These are phyloP conservation scores for Lithophane leautieri DNA, from an alignment of 2,888 invertebrate genomes.

Conservation along the genomic window DNA sequence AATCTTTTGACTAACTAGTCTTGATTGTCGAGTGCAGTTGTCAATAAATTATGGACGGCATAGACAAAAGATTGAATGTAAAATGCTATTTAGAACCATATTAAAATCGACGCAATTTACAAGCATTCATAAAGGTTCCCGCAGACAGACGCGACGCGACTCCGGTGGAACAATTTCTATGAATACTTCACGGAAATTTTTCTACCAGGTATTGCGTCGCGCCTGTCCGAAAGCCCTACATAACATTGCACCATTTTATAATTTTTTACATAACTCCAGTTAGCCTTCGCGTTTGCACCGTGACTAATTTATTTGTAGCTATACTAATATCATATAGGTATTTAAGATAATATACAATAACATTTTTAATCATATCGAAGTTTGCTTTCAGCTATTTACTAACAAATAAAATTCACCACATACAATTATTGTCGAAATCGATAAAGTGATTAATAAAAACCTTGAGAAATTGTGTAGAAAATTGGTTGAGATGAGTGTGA, in stretches of 20 bases:
- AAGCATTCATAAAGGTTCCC: neutral
- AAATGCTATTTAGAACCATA: slow-evolving; percentile 18
- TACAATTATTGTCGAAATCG: slow-evolving; percentile 41
- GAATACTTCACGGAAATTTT: too few relatives aligned
- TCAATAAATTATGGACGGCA: neutral
- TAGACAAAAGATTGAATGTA: neutral
- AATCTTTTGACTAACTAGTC: neutral
- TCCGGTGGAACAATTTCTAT: too few relatives aligned
- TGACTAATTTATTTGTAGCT: slow-evolving; percentile 9
- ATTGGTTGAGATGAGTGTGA: neutral
- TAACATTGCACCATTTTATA: neutral
- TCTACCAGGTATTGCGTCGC: too few relatives aligned
- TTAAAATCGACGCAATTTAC: slow-evolving; percentile 5
- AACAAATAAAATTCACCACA: slow-evolving; percentile 8
- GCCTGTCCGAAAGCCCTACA: neutral
- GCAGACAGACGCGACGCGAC: too few relatives aligned
- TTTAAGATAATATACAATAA: slow-evolving; percentile 4
- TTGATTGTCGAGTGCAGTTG: neutral
- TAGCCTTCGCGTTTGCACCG: neutral
- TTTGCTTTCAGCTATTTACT: slow-evolving; percentile 50
- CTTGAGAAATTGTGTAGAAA: slow-evolving; percentile 7
- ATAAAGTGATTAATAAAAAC: neutral
- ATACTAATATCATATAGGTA: neutral
- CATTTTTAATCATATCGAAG: neutral
- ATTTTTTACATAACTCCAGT: slow-evolving; percentile 6